Base-by-base conservation (phyloP, 1,140 invertebrate genomes). In the Brevipalpus yothersi region DNA sequence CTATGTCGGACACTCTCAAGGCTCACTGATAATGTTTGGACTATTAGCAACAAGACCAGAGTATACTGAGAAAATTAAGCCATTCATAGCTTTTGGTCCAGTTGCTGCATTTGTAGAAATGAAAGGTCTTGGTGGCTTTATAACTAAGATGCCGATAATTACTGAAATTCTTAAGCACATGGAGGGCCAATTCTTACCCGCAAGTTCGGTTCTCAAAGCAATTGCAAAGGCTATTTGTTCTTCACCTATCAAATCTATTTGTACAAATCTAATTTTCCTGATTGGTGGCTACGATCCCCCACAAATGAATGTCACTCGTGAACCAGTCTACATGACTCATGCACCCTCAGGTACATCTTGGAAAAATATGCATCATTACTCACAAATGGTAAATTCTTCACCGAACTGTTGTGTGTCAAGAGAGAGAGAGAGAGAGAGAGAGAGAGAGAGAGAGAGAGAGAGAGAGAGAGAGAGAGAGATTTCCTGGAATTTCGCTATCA, bases 301-400 rank as follows among this genome's bases (percentile, higher is more conserved):
- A n/a, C 12, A 63, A 42, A 15, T 62, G 19, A 23, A 59, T 54
- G 9, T 5, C 4, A 51, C 80, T 31, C 72, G 81, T 67, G 60
- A 86, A 0, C 80, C 83, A 0, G 76, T 82, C 0, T 82, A 87
- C 65, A 68, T 83, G 2, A 77, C 78, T 15, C 83, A 93, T 68
- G 79, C 78, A 4, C 89, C 90, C 4, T 89, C 90, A 4, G 83
- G 85, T 2, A 87, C 87, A 8, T 76, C 85, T 68, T 65, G 72
- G 68, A 31, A 75, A 77, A 66, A 72, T 65, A 66, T 90, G 10
- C 71, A 82, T n/a, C 75, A 78, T 62, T 77, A 68, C 65, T 71
- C 67, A 39, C 75, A 76, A 66, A 70, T 75, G 63, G 58, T 66
- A 12, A 59, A 59, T 47, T 61, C 31, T 31, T 31, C 31, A 3